A percentile compares a stretch with the other conserved stretches of the same genome.
phyloP scores from a whole-genome alignment of 2,113 vertebrate genomes.

The Hippopotamus amphibius region DNA sequence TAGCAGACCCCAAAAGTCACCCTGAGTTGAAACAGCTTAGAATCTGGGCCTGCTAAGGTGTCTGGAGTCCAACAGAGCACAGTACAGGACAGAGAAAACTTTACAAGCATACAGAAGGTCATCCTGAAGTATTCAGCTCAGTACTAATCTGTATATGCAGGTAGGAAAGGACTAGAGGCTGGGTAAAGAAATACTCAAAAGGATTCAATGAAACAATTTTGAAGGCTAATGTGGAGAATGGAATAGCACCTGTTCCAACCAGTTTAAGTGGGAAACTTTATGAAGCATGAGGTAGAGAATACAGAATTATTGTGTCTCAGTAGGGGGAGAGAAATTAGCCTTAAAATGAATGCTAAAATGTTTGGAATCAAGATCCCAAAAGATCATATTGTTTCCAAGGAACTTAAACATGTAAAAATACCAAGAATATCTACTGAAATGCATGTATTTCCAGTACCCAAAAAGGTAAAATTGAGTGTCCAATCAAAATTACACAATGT shows the following conservation, averaged over 20 bases:
- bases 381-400: background rate
- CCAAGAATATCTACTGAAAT: background rate
- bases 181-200: background rate
- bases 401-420: background rate
- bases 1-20: background rate
- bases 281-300: background rate
- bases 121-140: background rate
- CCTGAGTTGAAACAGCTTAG: background rate
- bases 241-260: background rate
- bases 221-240: background rate
- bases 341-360: background rate
- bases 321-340: background rate
- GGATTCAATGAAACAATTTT: background rate
- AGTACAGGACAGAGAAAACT: background rate
- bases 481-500: background rate
- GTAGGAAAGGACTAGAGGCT: background rate
- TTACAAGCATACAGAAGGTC: background rate
- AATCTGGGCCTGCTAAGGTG: background rate
- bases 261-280: background rate
- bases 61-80: background rate
- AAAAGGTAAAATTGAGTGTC: background rate
- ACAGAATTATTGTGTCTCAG: background rate
- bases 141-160: background rate
- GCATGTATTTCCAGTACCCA: background rate
- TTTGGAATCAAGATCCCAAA: background rate